Evolutionary conservation across 2,888 invertebrate genomes (phyloP).

Genomic region (Ophion ellenae): DNA sequence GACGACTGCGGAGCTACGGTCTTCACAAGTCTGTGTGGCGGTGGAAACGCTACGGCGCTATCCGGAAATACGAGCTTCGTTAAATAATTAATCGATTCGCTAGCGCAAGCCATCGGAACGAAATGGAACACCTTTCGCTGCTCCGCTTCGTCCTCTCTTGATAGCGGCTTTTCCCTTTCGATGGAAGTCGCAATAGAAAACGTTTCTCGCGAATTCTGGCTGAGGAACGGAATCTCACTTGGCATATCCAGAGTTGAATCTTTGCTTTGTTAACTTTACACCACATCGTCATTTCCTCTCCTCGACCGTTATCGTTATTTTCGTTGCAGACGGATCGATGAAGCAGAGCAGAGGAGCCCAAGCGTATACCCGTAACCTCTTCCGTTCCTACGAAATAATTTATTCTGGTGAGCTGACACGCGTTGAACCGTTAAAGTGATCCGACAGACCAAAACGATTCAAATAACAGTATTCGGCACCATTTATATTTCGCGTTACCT

Average conservation of each 20-base stretch:
- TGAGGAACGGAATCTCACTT: constrained; percentile 57
- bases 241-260: constrained; percentile 57
- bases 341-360: constrained; percentile 14
- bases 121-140: constrained; percentile 66
- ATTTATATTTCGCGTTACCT: constrained; percentile 3
- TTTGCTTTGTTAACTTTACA: constrained; percentile 64
- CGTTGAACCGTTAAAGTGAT: constrained; percentile 32
- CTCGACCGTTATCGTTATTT: constrained; percentile 26
- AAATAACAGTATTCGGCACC: constrained; percentile 10
- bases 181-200: constrained; percentile 41
- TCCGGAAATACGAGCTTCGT: constrained; percentile 71
- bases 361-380: constrained; percentile 14
- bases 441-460: constrained; percentile 4
- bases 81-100: constrained; percentile 75
- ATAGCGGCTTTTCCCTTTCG: constrained; percentile 52
- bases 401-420: constrained; percentile 48
- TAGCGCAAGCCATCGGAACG: constrained; percentile 66
- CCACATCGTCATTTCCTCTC: constrained; percentile 33
- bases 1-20: constrained; percentile 46
- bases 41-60: constrained; percentile 44
- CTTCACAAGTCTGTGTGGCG: constrained; percentile 25
- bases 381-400: constrained; percentile 44
- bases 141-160: constrained; percentile 46
- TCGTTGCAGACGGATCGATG: constrained; percentile 40
- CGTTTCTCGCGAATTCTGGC: constrained; percentile 49